Conservation (phyloP, 2,797 vertebrate genomes). For the Pangasius larnaudii region DNA sequence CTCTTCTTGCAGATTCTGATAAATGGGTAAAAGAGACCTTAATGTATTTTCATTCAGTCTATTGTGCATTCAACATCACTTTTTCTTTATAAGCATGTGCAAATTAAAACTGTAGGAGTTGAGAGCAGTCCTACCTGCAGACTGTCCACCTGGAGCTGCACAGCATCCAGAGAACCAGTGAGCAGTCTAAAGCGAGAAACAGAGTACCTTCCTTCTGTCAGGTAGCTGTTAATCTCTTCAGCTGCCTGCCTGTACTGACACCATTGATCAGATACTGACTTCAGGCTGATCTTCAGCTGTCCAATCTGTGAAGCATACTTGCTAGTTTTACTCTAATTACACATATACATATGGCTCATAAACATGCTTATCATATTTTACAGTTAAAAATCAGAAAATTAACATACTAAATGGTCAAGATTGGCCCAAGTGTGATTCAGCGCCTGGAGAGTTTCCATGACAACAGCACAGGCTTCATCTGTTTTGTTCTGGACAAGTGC, state of each 20-base stretch:
- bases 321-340: slow-evolving; percentile 1
- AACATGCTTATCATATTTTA: not conserved
- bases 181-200: slow-evolving; percentile 87
- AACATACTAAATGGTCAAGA: slow-evolving; percentile 86
- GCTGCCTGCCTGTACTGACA: slow-evolving; percentile 82
- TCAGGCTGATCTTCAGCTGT: slow-evolving; percentile 86
- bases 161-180: slow-evolving; percentile 91
- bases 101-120: not conserved
- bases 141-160: slow-evolving; percentile 88
- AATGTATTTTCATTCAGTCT: not conserved
- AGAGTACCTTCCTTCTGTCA: slow-evolving; percentile 92
- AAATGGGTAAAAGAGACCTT: not conserved
- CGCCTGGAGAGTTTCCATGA: slow-evolving; percentile 80
- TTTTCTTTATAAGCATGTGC: not conserved
- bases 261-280: slow-evolving; percentile 89
- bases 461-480: slow-evolving; percentile 79
- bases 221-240: slow-evolving; percentile 86
- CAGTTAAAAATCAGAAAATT: not conserved
- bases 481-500: slow-evolving; percentile 87
- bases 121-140: slow-evolving; percentile 82
- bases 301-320: slow-evolving; percentile 75
- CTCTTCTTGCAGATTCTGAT: slow-evolving; percentile 88
- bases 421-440: slow-evolving; percentile 87
- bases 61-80: not conserved
- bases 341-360: not conserved